A percentile compares a stretch with the other conserved stretches of the same genome.
These are phyloP conservation scores for Zosterops lateralis DNA, from an alignment of 2,113 vertebrate species.

Conservation along the genomic window DNA sequence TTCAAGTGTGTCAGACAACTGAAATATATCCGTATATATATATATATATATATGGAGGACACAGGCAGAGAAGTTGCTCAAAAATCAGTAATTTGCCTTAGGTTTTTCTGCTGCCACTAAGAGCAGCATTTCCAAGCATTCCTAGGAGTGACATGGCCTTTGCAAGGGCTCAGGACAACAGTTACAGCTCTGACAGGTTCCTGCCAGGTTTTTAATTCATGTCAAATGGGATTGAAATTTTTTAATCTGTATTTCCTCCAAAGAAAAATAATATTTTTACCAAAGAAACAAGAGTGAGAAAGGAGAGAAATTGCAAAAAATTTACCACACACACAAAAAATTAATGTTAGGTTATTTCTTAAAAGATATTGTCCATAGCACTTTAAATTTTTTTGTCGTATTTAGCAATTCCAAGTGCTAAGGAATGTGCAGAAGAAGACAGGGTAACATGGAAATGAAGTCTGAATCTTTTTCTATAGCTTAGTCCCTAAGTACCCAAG, in stretches of 20 bases:
- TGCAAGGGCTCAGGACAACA: background rate
- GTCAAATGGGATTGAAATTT: background rate
- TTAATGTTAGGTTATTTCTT: background rate
- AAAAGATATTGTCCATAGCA: background rate
- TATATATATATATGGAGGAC: accelerated
- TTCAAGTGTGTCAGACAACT: background rate
- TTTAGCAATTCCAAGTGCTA: background rate
- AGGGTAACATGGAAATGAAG: background rate
- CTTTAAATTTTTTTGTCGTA: background rate
- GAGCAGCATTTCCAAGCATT: background rate
- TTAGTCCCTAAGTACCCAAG: background rate
- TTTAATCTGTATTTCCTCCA: background rate
- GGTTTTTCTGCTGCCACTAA: background rate
- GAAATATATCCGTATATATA: background rate
- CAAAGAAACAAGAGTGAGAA: background rate
- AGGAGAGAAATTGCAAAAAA: background rate
- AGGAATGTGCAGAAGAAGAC: background rate
- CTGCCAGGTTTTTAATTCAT: constrained; percentile 46
- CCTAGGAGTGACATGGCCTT: background rate
- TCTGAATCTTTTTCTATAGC: background rate
- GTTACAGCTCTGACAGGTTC: constrained; percentile 17
- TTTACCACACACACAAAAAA: background rate
- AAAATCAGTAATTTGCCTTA: background rate
- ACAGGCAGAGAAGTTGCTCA: background rate
- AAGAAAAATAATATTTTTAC: background rate